phyloP scores from a whole-genome alignment of 37 sponge, comb jelly and placozoan species.

The Hexactinellida sp. region DNA sequence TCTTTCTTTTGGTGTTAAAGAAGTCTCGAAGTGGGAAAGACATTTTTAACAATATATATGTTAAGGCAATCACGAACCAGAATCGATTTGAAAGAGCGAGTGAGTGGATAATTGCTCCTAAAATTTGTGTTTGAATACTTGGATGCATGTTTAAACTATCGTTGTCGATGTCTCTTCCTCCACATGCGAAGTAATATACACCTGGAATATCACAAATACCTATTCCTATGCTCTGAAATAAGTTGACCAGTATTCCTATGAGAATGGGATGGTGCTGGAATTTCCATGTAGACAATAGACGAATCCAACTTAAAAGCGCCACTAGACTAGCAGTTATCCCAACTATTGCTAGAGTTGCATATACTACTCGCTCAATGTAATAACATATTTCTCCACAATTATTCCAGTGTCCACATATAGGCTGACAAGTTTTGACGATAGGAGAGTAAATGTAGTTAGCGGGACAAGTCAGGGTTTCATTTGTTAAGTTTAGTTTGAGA shows the following conservation, averaged over 20 bases:
- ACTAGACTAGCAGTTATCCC: not conserved
- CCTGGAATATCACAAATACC: not conserved
- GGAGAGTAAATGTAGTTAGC: not conserved
- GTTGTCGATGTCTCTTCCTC: not conserved
- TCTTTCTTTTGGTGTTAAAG: not conserved
- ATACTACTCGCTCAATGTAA: not conserved
- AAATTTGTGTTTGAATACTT: not conserved
- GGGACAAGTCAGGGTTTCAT: not conserved
- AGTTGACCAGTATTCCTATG: not conserved
- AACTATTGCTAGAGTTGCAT: not conserved
- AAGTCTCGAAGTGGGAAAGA: not conserved
- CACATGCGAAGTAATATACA: not conserved
- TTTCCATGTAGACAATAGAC: not conserved
- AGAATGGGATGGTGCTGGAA: not conserved
- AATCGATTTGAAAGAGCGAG: not conserved
- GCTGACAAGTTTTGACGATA: not conserved
- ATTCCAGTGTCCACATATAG: not conserved
- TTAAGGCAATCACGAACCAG: not conserved
- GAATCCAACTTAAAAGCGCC: not conserved
- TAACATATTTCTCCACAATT: not conserved
- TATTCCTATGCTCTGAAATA: not conserved
- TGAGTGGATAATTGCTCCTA: slow-evolving; percentile 10
- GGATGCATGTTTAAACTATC: not conserved
- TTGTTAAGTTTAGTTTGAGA: not conserved
- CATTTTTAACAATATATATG: not conserved